phyloP scores from a whole-genome alignment of 1,140 invertebrate genomes.

The Zaprionus africanus region DNA sequence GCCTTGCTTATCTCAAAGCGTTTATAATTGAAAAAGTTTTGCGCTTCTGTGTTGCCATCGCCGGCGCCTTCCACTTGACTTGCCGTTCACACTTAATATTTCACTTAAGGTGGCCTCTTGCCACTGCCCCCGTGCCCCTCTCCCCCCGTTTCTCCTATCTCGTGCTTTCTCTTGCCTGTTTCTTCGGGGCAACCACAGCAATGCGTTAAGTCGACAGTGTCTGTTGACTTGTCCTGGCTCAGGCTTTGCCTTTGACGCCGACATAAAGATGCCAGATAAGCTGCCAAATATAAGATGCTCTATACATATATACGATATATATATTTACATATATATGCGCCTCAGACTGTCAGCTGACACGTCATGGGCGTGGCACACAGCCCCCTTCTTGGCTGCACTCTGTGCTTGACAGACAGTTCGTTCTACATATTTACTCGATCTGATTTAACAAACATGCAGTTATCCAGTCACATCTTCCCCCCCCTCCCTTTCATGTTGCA shows the following conservation, averaged over 20 bases:
- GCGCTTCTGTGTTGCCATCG: slow-evolving; percentile 43
- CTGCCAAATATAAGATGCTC: not conserved
- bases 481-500: not conserved
- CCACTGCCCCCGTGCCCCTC: not conserved
- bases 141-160: no score
- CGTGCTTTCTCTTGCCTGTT: not conserved
- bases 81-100: slow-evolving; percentile 71
- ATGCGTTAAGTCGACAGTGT: slow-evolving; percentile 24
- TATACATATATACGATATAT: not conserved
- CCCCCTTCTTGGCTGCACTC: not conserved
- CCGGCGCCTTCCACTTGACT: slow-evolving; percentile 54
- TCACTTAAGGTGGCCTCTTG: slow-evolving; percentile 35
- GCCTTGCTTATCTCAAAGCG: slow-evolving; percentile 48
- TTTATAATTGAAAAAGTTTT: slow-evolving; percentile 79
- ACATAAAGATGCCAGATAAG: slow-evolving; percentile 17
- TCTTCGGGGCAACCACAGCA: slow-evolving; percentile 4
- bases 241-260: slow-evolving; percentile 11
- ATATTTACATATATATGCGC: not conserved
- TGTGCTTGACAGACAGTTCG: slow-evolving; percentile 14
- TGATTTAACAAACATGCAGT: slow-evolving; percentile 24
- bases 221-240: slow-evolving; percentile 10
- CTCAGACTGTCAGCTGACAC: no score
- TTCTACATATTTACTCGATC: slow-evolving; percentile 9
- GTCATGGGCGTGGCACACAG: not conserved
- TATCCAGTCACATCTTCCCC: not conserved